Conservation (phyloP, 1,140 invertebrate genomes). For the Dendrolimus kikuchii region DNA sequence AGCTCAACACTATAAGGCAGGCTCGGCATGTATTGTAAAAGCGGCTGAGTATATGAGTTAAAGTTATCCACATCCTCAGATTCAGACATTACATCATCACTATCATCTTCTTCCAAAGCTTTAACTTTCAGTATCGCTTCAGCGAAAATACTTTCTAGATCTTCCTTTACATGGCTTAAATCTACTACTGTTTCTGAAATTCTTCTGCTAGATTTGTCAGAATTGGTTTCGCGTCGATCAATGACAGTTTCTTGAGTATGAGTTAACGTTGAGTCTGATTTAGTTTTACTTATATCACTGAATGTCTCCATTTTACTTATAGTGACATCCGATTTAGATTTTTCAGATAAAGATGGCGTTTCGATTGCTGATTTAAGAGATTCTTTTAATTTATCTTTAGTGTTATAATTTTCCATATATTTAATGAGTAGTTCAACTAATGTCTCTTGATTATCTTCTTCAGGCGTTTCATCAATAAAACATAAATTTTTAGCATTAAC, state of each 20-base stretch:
- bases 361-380: slow-evolving; percentile 40
- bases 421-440: slow-evolving; percentile 65
- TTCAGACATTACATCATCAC: slow-evolving; percentile 57
- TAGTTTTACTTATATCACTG: slow-evolving; percentile 62
- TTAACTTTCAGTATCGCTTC: slow-evolving; percentile 41
- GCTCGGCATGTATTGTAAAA: slow-evolving; percentile 37
- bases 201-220: slow-evolving; percentile 34
- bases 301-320: slow-evolving; percentile 64
- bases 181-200: slow-evolving; percentile 59
- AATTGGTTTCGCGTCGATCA: slow-evolving; percentile 33
- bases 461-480: slow-evolving; percentile 67
- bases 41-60: slow-evolving; percentile 53
- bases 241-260: slow-evolving; percentile 65
- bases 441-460: slow-evolving; percentile 49
- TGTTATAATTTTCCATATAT: slow-evolving; percentile 62
- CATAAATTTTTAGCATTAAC: slow-evolving; percentile 57
- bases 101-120: slow-evolving; percentile 33
- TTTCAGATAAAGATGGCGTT: slow-evolving; percentile 56
- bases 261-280: slow-evolving; percentile 57
- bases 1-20: slow-evolving; percentile 54
- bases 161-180: slow-evolving; percentile 54
- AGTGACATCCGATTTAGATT: slow-evolving; percentile 66
- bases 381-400: slow-evolving; percentile 39
- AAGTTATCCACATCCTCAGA: slow-evolving; percentile 59
- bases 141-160: slow-evolving; percentile 54